Conservation (phyloP, 2,888 invertebrate genomes). For the Harpalus rufipes region DNA sequence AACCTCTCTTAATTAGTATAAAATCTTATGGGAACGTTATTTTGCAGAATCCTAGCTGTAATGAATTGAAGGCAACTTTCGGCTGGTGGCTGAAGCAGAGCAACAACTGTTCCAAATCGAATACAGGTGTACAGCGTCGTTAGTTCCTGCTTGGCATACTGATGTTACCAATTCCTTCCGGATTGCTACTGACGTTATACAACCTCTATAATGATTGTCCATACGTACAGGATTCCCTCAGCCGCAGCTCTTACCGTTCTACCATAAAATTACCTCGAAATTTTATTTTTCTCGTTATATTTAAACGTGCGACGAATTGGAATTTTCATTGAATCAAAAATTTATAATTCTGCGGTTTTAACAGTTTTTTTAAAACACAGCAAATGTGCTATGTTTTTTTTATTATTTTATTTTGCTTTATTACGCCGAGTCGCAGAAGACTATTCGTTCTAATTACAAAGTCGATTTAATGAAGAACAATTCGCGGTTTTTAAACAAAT, state of each 20-base stretch:
- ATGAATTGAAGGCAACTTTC: conserved; percentile 1
- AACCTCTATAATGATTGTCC: conserved; percentile 28
- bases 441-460: not conserved
- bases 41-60: conserved; percentile 21
- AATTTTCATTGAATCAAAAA: not conserved
- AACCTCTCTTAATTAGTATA: not conserved
- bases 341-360: not conserved
- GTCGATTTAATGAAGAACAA: conserved; percentile 21
- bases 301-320: not conserved
- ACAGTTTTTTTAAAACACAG: not conserved
- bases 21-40: not conserved
- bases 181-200: not conserved
- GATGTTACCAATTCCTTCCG: conserved; percentile 27
- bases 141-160: conserved; percentile 36
- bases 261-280: conserved; percentile 12
- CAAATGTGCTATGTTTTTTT: too few species aligned
- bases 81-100: conserved; percentile 4
- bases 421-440: too few species aligned
- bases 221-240: conserved; percentile 9
- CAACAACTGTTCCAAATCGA: conserved; percentile 46
- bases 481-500: conserved; percentile 15
- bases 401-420: not conserved
- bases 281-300: conserved; percentile 4
- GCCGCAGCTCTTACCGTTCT: not conserved
- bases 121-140: conserved; percentile 38